phyloP scores from a whole-genome alignment of 1,140 invertebrate genomes.

The Panulirus ornatus region DNA sequence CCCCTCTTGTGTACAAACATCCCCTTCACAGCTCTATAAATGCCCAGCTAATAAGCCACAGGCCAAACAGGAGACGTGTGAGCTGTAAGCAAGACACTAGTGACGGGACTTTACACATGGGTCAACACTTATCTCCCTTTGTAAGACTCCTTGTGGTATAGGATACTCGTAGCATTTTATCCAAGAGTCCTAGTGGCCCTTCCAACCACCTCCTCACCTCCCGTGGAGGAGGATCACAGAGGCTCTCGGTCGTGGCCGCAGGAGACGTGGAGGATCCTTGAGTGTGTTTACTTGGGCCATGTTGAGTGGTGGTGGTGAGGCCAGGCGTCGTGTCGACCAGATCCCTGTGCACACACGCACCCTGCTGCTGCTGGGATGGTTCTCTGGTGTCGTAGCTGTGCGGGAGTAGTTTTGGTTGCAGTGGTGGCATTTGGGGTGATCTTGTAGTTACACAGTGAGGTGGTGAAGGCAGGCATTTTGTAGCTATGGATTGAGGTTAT shows the following conservation, averaged over 20 bases:
- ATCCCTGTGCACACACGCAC: constrained; percentile 24
- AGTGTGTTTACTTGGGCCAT: constrained; percentile 46
- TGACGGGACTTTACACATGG: constrained; percentile 32
- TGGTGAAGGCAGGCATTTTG: no score
- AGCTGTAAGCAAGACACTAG: constrained; percentile 13
- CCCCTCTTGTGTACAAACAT: neutral
- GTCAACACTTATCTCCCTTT: constrained; percentile 39
- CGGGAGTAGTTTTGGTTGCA: neutral
- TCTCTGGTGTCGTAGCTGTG: neutral
- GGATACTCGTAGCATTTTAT: constrained; percentile 51
- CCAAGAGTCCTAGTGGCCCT: neutral
- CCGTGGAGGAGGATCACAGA: constrained; percentile 19
- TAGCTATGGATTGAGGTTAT: no score
- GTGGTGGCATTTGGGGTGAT: neutral
- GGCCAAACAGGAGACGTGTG: neutral
- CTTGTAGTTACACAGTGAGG: no score
- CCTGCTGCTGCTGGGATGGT: neutral
- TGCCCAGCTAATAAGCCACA: constrained; percentile 29
- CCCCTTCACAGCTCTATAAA: neutral
- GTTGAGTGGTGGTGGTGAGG: constrained; percentile 61
- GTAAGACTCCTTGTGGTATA: constrained; percentile 48
- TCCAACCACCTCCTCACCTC: no score
- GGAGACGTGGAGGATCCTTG: constrained; percentile 61
- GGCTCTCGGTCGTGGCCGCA: constrained; percentile 40
- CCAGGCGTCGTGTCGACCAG: constrained; percentile 46